phyloP scores from a whole-genome alignment of 1,140 invertebrate genomes.

The Papilio machaon region DNA sequence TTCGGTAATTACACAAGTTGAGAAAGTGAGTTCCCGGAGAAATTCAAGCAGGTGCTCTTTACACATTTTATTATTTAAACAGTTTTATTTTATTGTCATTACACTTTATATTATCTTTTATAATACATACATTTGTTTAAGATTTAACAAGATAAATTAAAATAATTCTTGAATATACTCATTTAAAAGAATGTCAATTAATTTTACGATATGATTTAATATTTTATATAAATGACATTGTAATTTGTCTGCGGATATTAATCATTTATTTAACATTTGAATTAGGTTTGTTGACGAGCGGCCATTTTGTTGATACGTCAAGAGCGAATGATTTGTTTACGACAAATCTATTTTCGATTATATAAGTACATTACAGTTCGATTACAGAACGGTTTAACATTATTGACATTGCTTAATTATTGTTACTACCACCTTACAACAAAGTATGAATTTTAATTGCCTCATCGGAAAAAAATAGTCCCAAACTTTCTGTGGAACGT shows the following conservation, averaged over 20 bases:
- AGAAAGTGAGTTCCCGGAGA: background rate
- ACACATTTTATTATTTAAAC: background rate
- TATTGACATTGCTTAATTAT: background rate
- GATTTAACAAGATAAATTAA: too few relatives aligned
- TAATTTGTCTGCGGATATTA: background rate
- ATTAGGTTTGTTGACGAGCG: background rate
- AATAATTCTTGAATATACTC: background rate
- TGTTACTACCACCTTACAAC: background rate
- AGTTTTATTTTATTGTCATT: background rate
- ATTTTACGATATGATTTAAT: background rate
- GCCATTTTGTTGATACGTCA: background rate
- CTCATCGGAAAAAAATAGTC: too few relatives aligned
- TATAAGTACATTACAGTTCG: background rate
- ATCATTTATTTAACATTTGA: background rate
- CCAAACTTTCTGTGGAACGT: too few relatives aligned
- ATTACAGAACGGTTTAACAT: background rate
- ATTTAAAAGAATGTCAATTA: background rate
- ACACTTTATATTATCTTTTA: background rate
- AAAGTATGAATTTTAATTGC: too few relatives aligned
- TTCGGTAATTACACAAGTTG: conserved; percentile 12
- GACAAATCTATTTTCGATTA: background rate
- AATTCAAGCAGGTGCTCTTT: conserved; percentile 8
- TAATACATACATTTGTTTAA: background rate
- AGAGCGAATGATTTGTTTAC: background rate
- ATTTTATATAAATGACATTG: background rate